These are phyloP conservation scores for Globodera ellingtonae DNA, from an alignment of 1,140 invertebrate genomes.

Conservation along the genomic window DNA sequence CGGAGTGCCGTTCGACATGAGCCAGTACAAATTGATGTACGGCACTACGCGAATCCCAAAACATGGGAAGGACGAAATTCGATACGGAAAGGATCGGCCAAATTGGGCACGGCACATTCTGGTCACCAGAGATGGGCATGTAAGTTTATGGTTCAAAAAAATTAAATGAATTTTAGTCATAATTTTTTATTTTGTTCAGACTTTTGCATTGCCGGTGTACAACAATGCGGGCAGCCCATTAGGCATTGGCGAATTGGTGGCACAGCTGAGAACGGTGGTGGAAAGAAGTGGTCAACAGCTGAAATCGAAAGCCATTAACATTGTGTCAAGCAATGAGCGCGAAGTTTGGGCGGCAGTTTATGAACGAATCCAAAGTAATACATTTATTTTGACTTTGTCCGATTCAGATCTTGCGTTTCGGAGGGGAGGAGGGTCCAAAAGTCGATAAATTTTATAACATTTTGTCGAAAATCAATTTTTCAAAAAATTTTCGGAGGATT, in stretches of 20 bases:
- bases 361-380: slow-evolving; percentile 44
- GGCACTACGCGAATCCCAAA: slow-evolving; percentile 61
- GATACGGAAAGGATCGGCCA: slow-evolving; percentile 41
- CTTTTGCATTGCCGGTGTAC: slow-evolving; percentile 59
- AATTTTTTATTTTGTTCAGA: slow-evolving; percentile 44
- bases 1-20: slow-evolving; percentile 59
- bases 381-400: not conserved
- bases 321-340: slow-evolving; percentile 55
- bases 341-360: slow-evolving; percentile 61
- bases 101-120: slow-evolving; percentile 53
- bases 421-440: no score
- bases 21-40: slow-evolving; percentile 58
- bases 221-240: slow-evolving; percentile 42
- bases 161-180: no score
- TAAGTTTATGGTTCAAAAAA: slow-evolving; percentile 29
- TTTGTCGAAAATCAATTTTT: no score
- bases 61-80: slow-evolving; percentile 43
- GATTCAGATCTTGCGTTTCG: not conserved
- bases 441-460: slow-evolving; percentile 6
- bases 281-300: slow-evolving; percentile 24
- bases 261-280: slow-evolving; percentile 43
- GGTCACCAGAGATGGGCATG: slow-evolving; percentile 59
- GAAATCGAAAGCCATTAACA: slow-evolving; percentile 47
- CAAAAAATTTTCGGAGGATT: no score
- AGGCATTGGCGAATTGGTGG: slow-evolving; percentile 40